Evolutionary conservation across 2,888 invertebrate genomes (phyloP).

Genomic region (Cephus sareptanus): DNA sequence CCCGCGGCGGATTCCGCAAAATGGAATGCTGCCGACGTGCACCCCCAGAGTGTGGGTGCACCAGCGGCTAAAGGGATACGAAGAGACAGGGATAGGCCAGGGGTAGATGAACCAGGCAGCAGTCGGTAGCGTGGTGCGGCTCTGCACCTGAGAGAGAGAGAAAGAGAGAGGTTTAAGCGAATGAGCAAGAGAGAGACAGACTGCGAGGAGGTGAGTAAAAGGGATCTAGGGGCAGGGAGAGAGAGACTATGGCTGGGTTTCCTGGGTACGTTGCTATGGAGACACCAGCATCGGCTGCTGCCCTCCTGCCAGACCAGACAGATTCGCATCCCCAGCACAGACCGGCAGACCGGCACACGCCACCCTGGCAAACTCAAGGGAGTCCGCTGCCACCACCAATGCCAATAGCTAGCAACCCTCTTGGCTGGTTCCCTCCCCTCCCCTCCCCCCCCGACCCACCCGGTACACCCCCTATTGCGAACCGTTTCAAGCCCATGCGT

Average conservation of each 20-base stretch:
- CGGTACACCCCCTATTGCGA: slow-evolving; percentile 11
- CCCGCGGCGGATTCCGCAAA: slow-evolving; percentile 26
- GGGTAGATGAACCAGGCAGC: slow-evolving; percentile 62
- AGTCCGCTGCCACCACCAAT: slow-evolving; percentile 8
- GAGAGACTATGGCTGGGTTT: slow-evolving; percentile 57
- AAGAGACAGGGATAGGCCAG: slow-evolving; percentile 41
- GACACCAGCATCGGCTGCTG: slow-evolving; percentile 44
- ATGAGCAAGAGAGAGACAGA: slow-evolving; percentile 22
- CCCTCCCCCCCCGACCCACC: neutral
- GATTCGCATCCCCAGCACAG: slow-evolving; percentile 52
- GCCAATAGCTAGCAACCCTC: neutral
- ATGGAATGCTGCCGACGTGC: slow-evolving; percentile 23
- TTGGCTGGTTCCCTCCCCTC: neutral
- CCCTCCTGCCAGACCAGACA: slow-evolving; percentile 53
- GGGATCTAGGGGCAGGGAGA: slow-evolving; percentile 13
- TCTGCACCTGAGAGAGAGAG: slow-evolving; percentile 17
- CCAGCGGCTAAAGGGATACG: slow-evolving; percentile 29
- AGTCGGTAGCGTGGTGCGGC: slow-evolving; percentile 35
- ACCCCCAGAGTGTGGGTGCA: slow-evolving; percentile 37
- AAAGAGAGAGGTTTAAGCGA: slow-evolving; percentile 21
- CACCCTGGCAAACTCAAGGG: slow-evolving; percentile 5
- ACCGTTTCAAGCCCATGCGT: slow-evolving; percentile 32
- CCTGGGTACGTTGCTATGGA: slow-evolving; percentile 64
- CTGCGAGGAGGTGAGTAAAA: slow-evolving; percentile 29
- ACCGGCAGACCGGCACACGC: slow-evolving; percentile 27